Percentiles rank a stretch among this genome's conserved stretches.
Conservation (phyloP, 2,888 invertebrate species). For the Papilio gigon region DNA sequence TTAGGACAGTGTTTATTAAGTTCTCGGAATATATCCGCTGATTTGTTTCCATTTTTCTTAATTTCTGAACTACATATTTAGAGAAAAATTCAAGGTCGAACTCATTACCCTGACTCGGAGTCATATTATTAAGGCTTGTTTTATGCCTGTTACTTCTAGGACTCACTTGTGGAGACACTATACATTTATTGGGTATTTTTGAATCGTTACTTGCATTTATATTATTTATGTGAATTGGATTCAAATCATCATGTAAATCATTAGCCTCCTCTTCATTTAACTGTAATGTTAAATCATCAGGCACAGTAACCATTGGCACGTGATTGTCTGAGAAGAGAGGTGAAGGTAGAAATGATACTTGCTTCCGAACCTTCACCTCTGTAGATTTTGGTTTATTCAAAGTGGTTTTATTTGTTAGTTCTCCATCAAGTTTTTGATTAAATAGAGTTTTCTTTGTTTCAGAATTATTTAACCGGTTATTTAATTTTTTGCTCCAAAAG, state of each 20-base stretch:
- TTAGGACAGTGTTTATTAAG: slow-evolving; percentile 77
- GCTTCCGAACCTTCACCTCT: slow-evolving; percentile 68
- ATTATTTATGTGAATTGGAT: slow-evolving; percentile 63
- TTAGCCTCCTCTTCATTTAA: slow-evolving; percentile 77
- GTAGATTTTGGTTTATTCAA: slow-evolving; percentile 58
- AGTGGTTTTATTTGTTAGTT: slow-evolving; percentile 50
- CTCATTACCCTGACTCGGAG: slow-evolving; percentile 59
- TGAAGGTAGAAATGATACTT: slow-evolving; percentile 74
- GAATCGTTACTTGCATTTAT: slow-evolving; percentile 48
- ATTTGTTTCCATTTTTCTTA: slow-evolving; percentile 77
- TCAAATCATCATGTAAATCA: slow-evolving; percentile 69
- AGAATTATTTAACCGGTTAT: slow-evolving; percentile 58
- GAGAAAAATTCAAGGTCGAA: slow-evolving; percentile 77
- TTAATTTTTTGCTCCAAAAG: slow-evolving; percentile 74
- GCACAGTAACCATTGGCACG: slow-evolving; percentile 78
- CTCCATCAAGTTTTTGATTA: slow-evolving; percentile 66
- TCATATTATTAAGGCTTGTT: slow-evolving; percentile 56
- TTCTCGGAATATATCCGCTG: slow-evolving; percentile 79
- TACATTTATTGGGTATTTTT: slow-evolving; percentile 55
- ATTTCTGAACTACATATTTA: slow-evolving; percentile 77
- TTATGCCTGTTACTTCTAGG: slow-evolving; percentile 61
- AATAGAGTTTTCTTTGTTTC: slow-evolving; percentile 54
- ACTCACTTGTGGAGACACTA: slow-evolving; percentile 56
- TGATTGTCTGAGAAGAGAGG: slow-evolving; percentile 75
- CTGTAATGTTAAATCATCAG: slow-evolving; percentile 78